Base-by-base conservation (phyloP, 2,113 vertebrate genomes). In the Catharus fuscescens region DNA sequence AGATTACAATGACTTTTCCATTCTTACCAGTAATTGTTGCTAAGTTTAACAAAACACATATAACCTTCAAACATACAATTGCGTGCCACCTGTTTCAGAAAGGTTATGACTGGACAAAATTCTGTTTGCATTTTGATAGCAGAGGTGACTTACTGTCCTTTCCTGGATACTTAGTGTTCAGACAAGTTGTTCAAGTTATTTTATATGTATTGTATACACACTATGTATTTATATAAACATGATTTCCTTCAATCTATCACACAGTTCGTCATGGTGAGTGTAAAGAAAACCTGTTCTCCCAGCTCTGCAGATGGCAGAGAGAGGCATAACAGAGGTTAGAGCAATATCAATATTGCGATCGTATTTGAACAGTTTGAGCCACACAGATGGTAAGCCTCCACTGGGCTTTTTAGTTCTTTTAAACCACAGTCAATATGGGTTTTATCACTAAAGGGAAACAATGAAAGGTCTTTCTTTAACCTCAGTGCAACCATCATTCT, bases 201-300 rank as follows among this genome's bases (percentile, higher is more conserved):
- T 96, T 80, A 74, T 90, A 81, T 95, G 76, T 96, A 92, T 60
- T 90, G 52, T 78, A 96, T 86, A 95, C 93, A 95, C 82, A 78
- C 9, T 38, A 38, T 48, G 80, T 97, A 93, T 95, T 96, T 92
- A 90, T 90, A 90, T 83, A 95, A 97, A 96, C 90, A 96, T 17
- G 53, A 88, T 95, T 94, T 94, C 67, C 90, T 88, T 88, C 86
- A 71, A 93, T 92, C 69, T 86, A 93, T 90, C 66, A 93, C 80
- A 79, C 25, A 92, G 82, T 84, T 61, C 12, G 3, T 90, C 92
- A 90, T 66, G 77, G 60, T 60, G 44, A 94, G 32, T 73, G 59
- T 92, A 90, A 94, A 91, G 86, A 93, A 97, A 97, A 92, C 96
- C 94, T 94, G 93, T 96, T 95, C 47, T 90, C 65, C 94, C 44